Conservation (phyloP, 2,888 invertebrate genomes). For the Polymixis lichenea region DNA sequence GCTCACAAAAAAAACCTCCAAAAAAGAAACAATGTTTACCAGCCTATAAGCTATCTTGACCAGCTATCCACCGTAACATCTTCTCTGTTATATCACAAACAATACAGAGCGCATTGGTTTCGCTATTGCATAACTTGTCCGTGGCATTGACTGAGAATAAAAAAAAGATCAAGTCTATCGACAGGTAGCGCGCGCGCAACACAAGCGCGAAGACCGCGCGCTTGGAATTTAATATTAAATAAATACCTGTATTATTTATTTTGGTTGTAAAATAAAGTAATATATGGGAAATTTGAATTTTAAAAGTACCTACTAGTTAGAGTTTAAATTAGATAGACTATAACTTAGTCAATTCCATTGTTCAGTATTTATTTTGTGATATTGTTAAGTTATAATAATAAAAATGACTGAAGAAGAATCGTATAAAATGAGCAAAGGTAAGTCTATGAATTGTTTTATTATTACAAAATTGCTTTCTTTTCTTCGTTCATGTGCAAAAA, state of each 20-base stretch:
- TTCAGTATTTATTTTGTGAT: slow-evolving; percentile 31
- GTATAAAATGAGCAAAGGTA: slow-evolving; percentile 46
- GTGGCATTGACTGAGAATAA: slow-evolving; percentile 54
- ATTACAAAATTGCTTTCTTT: not conserved
- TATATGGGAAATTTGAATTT: too few relatives aligned
- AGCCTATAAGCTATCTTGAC: not conserved
- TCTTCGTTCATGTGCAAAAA: not conserved
- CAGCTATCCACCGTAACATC: not conserved
- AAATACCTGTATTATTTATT: slow-evolving; percentile 13
- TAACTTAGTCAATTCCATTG: too few relatives aligned
- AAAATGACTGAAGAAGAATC: slow-evolving; percentile 46
- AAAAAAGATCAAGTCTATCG: slow-evolving; percentile 72
- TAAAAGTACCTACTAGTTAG: too few relatives aligned
- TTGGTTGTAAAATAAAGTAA: slow-evolving; percentile 4
- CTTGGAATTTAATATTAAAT: not conserved
- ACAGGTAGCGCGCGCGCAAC: slow-evolving; percentile 57
- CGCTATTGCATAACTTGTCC: slow-evolving; percentile 29
- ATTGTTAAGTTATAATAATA: not conserved
- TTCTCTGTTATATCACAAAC: slow-evolving; percentile 33
- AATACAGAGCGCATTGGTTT: slow-evolving; percentile 37
- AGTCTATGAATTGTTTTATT: slow-evolving; percentile 4
- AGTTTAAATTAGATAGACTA: too few relatives aligned
- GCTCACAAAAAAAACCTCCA: not conserved
- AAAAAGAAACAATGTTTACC: not conserved
- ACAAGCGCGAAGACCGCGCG: slow-evolving; percentile 42